These are phyloP conservation scores for Loriculus beryllinus DNA, from an alignment of 2,797 vertebrate genomes.

Conservation along the genomic window DNA sequence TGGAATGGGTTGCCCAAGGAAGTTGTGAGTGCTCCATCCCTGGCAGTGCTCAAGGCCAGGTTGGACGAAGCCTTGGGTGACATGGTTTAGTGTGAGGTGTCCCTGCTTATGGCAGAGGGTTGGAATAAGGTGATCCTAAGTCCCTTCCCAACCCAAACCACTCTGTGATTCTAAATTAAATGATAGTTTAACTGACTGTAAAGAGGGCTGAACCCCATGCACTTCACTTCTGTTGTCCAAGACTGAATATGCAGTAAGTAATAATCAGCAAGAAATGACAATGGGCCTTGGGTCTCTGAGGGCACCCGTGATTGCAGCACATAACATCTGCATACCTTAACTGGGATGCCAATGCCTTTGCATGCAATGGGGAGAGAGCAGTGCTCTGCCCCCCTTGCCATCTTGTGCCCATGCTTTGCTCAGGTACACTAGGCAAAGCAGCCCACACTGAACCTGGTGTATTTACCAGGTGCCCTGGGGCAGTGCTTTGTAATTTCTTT, in stretches of 20 bases:
- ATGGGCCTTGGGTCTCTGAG: neutral
- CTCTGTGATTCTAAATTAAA: neutral
- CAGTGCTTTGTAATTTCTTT: neutral
- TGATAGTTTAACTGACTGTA: neutral
- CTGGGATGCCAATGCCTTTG: neutral
- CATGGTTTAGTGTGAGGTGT: neutral
- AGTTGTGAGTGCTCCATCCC: no score
- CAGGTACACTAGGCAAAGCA: neutral
- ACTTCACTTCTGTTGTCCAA: neutral
- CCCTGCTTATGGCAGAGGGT: neutral
- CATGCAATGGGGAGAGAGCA: neutral
- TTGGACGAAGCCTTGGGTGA: neutral
- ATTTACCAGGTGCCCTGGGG: neutral
- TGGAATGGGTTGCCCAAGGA: no score
- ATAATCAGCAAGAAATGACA: neutral
- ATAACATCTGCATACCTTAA: neutral
- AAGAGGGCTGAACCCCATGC: neutral
- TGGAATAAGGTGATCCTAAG: neutral
- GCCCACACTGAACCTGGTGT: neutral
- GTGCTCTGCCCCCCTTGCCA: accelerated
- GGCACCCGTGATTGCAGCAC: neutral
- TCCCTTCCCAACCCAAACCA: neutral
- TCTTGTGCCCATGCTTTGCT: neutral
- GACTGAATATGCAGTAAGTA: neutral
- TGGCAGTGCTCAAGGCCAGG: neutral